Evolutionary conservation across 1,140 invertebrate species (phyloP), one percentile per base, ranked within the genome.

Genomic region (Diorhabda elongata): DNA sequence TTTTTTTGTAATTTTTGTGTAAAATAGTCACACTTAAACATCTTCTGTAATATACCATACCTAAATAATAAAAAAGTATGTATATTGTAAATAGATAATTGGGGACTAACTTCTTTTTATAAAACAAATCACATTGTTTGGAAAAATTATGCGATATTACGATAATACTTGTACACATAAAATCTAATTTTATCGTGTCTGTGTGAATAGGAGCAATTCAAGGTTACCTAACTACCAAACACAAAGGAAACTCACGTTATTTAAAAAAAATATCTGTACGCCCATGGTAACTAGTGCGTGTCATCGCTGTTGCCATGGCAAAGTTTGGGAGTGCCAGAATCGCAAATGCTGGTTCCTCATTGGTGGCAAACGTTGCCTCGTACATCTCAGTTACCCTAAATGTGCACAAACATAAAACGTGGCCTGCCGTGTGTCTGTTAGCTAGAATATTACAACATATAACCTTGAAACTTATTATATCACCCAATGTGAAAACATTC

Each of bases 261-360:
- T 26, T 26, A 26, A 8, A 52, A 52, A 52, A 52, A 52, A 52
- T 8, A 52, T 2, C 3, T 11, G 63, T 42, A 56, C 65, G 65
- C 65, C 65, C 44, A 59, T 67, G 65, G 3, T 43, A 43, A 11
- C n/a, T 62, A 44, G 64, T 72, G 68, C 71, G 68, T 69, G 68
- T 68, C 68, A 72, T 66, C 64, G 65, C 67, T 72, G 71, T 72
- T 72, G 68, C 71, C 71, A 72, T 69, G 71, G 71, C 60, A 67
- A 72, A 72, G 67, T 71, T 72, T 72, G 71, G 71, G 71, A 69
- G 71, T 72, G 71, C 71, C 71, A 71, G 59, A 68, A 68, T 65
- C 61, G 65, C 71, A 57, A 69, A 71, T 68, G 61, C 67, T 67
- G 58, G 11, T 58, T 64, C 64, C 71, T 59, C 67, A 72, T 72